A percentile compares a stretch with the other conserved stretches of the same genome.
phyloP scores from a whole-genome alignment of 92 coral and sea anemone species.

The Porites evermanni region DNA sequence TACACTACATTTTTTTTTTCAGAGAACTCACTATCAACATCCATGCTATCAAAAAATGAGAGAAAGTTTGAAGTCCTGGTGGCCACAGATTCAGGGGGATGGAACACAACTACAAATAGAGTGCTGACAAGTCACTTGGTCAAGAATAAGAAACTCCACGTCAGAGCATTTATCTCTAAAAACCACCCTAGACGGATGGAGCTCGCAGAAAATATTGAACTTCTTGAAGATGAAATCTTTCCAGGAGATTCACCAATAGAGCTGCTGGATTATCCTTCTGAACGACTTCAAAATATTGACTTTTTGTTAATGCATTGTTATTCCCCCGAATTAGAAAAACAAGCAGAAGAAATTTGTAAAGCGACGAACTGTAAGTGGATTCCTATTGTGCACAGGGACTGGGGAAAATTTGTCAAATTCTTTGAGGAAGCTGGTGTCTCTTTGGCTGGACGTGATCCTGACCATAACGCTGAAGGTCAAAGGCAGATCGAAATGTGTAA shows the following conservation, averaged over 20 bases:
- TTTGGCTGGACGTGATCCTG: not conserved
- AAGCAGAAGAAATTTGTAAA: not conserved
- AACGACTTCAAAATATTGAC: not conserved
- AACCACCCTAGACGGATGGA: not conserved
- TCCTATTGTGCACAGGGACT: not conserved
- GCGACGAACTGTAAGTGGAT: conserved; percentile 17
- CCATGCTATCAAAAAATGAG: not conserved
- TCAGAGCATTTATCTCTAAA: not conserved
- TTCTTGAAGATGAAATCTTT: not conserved
- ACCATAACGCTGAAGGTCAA: not conserved
- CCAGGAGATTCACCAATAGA: not conserved
- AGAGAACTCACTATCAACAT: not conserved
- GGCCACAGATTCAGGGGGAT: conserved; percentile 3
- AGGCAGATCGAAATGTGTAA: conserved; percentile 1
- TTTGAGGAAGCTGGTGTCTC: not conserved
- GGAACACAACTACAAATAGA: not conserved
- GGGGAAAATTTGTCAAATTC: conserved; percentile 12
- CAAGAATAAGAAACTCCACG: not conserved
- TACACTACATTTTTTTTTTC: not conserved
- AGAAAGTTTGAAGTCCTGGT: not conserved
- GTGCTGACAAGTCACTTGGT: not conserved
- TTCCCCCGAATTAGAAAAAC: not conserved
- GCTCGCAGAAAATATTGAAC: not conserved
- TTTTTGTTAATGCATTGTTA: conserved; percentile 3
- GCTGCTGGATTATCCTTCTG: not conserved